Base-by-base conservation (phyloP, 2,888 invertebrate species). In the Troides aeacus region DNA sequence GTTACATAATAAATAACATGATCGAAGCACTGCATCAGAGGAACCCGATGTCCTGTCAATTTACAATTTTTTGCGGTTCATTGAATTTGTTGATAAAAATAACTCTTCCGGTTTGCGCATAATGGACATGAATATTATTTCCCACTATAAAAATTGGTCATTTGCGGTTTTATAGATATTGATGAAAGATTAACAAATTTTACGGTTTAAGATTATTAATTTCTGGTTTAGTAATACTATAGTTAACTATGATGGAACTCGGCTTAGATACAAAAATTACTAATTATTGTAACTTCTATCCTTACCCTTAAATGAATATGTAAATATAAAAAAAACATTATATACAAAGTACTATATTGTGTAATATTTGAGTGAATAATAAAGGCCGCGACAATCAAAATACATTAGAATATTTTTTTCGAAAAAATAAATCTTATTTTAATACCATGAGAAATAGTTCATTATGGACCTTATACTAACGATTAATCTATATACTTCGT, bases 41-140 rank as follows among this genome's bases (percentile, higher is more conserved):
- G 75, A 83, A 83, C 81, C 84, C 78, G 71, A 74, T 75, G 82
- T 84, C 85, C 86, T 85, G 83, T 80, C 83, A 83, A 86, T 87
- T 86, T 82, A 78, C 82, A 79, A 82, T 82, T 81, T 75, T 74
- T 76, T 74, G 80, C 82, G 79, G 79, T 74, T 74, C 79, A 71
- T 68, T 79, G 78, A 62, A 17, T 72, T 71, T 77, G 69, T 59
- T 59, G 62, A 61, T 73, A 64, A 66, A 63, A 63, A 62, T 65
- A 70, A 30, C 50, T 58, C 69, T 70, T 70, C 66, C 66, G 62
- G 39, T 66, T 59, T 62, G 62, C 42, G 66, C 69, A 58, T 62
- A 61, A 62, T 46, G 56, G 42, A 65, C 60, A 39, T 21, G 57
- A 56, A 68, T 69, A 65, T 23, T 39, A 65, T 61, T 62, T 65